A percentile compares a stretch with the other conserved stretches of the same genome.
These are phyloP conservation scores for Neomicropteryx cornuta DNA, from an alignment of 1,140 invertebrate genomes.

Conservation along the genomic window DNA sequence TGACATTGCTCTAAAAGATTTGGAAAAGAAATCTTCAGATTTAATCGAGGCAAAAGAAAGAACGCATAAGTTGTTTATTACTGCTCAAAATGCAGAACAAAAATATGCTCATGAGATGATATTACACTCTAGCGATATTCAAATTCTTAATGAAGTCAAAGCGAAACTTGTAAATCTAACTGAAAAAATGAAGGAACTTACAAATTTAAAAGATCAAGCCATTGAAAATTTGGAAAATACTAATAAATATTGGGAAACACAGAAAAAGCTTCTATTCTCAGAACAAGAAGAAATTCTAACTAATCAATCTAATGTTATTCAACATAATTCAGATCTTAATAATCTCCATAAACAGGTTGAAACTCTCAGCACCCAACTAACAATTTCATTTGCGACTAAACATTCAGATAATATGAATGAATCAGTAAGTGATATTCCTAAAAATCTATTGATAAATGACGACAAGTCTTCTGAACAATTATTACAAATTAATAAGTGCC, in stretches of 20 bases:
- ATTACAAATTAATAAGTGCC: slow-evolving; percentile 76
- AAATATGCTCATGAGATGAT: slow-evolving; percentile 84
- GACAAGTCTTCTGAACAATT: slow-evolving; percentile 67
- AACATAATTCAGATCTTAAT: slow-evolving; percentile 58
- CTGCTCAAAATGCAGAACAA: slow-evolving; percentile 54
- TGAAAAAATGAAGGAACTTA: slow-evolving; percentile 45
- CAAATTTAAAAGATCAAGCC: slow-evolving; percentile 42
- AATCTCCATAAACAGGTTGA: slow-evolving; percentile 76
- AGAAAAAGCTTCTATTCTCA: no score
- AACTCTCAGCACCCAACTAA: slow-evolving; percentile 64
- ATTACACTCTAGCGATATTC: slow-evolving; percentile 69
- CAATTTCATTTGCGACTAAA: slow-evolving; percentile 48
- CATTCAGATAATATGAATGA: slow-evolving; percentile 37
- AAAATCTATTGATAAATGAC: slow-evolving; percentile 55
- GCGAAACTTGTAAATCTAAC: slow-evolving; percentile 42
- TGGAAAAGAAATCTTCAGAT: slow-evolving; percentile 21
- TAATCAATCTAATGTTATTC: slow-evolving; percentile 54
- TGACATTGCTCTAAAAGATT: slow-evolving; percentile 18
- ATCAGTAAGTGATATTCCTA: slow-evolving; percentile 41
- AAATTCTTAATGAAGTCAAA: slow-evolving; percentile 59
- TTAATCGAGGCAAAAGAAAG: slow-evolving; percentile 20
- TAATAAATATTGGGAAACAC: slow-evolving; percentile 47
- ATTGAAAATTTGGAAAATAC: slow-evolving; percentile 47
- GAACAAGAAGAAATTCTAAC: slow-evolving; percentile 53
- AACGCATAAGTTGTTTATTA: slow-evolving; percentile 28